phyloP scores from a whole-genome alignment of 1,140 invertebrate species.

The Drosophila quadrilineata region DNA sequence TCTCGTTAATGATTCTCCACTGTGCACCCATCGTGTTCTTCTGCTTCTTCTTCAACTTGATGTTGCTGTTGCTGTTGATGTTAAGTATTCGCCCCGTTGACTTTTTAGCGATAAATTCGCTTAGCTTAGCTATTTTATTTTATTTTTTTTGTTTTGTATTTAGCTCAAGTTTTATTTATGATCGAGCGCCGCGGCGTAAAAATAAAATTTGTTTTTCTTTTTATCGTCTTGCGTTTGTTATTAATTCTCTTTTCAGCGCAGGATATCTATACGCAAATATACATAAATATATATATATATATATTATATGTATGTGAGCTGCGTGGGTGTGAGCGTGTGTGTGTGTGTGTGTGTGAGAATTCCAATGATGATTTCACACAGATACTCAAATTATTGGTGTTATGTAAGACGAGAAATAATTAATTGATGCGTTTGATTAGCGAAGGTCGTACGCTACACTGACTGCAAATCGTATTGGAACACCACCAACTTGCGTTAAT shows the following conservation, averaged over 20 bases:
- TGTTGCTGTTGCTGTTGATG: background rate
- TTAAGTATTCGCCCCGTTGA: constrained; percentile 3
- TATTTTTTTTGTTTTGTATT: constrained; percentile 20
- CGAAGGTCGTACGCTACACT: too few species aligned
- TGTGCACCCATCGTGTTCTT: constrained; percentile 78
- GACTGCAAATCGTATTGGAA: constrained; percentile 28
- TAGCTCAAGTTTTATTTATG: constrained; percentile 43
- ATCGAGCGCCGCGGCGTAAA: constrained; percentile 54
- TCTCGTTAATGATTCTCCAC: constrained; percentile 74
- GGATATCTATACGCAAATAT: constrained; percentile 50
- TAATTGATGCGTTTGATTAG: constrained; percentile 40
- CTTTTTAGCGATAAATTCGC: too few species aligned
- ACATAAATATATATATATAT: too few species aligned
- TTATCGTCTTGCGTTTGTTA: constrained; percentile 13
- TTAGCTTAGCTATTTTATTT: background rate
- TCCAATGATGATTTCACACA: background rate
- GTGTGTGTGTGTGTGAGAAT: constrained; percentile 1
- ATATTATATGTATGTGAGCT: constrained; percentile 1
- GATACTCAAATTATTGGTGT: background rate
- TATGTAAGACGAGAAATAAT: constrained; percentile 41
- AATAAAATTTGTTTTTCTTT: constrained; percentile 51
- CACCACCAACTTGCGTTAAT: constrained; percentile 34
- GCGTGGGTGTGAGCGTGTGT: background rate
- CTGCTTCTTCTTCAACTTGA: too few species aligned
- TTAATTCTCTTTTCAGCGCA: constrained; percentile 24